Evolutionary conservation across 2,113 vertebrate genomes (phyloP).

Genomic region (Engraulis encrasicolus): DNA sequence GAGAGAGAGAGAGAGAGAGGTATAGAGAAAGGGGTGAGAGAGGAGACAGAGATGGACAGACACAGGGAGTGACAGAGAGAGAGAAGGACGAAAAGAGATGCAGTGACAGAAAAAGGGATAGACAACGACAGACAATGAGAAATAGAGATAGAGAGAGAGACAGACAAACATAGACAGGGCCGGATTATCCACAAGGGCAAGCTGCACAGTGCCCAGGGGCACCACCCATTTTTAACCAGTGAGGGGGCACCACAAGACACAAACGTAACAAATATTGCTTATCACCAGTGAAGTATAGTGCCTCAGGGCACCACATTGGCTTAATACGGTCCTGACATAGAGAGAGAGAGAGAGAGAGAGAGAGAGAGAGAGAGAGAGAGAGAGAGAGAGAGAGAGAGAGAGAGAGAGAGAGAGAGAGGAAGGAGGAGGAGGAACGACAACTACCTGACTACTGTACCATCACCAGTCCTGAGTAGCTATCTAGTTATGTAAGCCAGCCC

Average conservation of each 20-base stretch:
- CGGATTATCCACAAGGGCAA: too few species aligned
- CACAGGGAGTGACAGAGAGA: background rate
- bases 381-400: background rate
- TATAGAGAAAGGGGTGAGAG: background rate
- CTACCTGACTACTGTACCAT: conserved; percentile 21
- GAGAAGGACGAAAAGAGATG: conserved; percentile 26
- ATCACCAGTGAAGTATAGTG: too few species aligned
- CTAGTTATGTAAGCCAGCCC: conserved; percentile 5
- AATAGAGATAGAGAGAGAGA: conserved; percentile 39
- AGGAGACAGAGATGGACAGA: background rate
- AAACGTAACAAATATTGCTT: too few species aligned
- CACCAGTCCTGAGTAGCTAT: background rate
- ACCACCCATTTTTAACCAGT: too few species aligned
- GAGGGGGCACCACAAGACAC: too few species aligned
- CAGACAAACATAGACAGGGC: too few species aligned
- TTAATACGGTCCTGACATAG: too few species aligned
- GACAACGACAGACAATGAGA: conserved; percentile 20
- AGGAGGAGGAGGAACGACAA: background rate
- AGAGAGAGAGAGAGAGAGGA: background rate
- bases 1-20: background rate
- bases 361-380: conserved; percentile 18
- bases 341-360: conserved; percentile 36
- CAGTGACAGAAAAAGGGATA: conserved; percentile 15
- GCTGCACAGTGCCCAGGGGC: too few species aligned
- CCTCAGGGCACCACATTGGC: too few species aligned